Percentiles rank a stretch among this genome's conserved stretches.
These are phyloP conservation scores for Chaetorhynchus papuensis DNA, from an alignment of 2,113 vertebrate genomes.

Conservation along the genomic window DNA sequence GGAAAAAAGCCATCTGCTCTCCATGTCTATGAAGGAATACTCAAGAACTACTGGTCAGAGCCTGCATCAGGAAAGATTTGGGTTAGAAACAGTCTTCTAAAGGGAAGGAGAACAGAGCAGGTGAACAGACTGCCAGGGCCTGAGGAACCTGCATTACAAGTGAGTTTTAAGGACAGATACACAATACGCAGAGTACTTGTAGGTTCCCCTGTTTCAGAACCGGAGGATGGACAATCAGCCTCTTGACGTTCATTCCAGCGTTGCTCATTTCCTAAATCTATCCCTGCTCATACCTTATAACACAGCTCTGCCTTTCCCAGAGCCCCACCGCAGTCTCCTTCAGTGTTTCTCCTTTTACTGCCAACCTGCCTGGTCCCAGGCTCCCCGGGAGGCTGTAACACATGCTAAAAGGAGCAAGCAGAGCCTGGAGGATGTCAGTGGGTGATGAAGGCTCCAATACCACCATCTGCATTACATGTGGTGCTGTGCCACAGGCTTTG, in stretches of 20 bases:
- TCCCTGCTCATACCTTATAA: not conserved
- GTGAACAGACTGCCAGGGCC: not conserved
- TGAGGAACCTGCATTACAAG: not conserved
- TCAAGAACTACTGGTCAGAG: not conserved
- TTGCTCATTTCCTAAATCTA: not conserved
- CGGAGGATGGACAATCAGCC: not conserved
- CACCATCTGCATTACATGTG: not conserved
- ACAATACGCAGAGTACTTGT: not conserved
- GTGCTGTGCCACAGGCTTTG: slow-evolving; percentile 9
- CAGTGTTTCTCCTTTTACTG: not conserved
- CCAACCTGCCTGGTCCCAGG: not conserved
- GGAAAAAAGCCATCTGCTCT: not conserved
- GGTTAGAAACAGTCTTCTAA: not conserved
- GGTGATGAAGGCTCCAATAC: not conserved
- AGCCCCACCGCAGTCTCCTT: not conserved
- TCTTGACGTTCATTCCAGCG: not conserved
- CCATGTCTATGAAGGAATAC: not conserved
- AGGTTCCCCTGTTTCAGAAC: not conserved
- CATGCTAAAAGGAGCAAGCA: not conserved
- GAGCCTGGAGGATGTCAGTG: not conserved
- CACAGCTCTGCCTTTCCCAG: not conserved
- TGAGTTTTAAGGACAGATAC: not conserved
- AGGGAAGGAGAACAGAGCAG: not conserved
- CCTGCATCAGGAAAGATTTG: not conserved
- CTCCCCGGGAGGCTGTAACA: not conserved